A percentile compares a stretch with the other conserved stretches of the same genome.
Evolutionary conservation across 2,888 invertebrate species (phyloP).

Genomic region (Escarpia spicata): DNA sequence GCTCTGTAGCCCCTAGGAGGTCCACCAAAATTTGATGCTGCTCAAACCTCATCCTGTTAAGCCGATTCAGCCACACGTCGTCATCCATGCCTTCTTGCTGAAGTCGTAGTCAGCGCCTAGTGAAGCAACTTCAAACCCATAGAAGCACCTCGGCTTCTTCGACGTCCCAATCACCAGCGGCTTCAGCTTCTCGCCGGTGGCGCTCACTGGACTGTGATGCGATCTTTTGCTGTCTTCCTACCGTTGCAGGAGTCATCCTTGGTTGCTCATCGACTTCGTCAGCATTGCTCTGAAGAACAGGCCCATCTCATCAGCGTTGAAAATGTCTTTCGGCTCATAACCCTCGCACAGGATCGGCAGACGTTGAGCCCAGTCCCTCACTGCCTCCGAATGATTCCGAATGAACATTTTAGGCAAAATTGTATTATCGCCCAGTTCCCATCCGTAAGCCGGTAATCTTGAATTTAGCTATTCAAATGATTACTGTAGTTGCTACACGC

Average conservation of each 20-base stretch:
- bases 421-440: no score
- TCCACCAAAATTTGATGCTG: conserved; percentile 14
- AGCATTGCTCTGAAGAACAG: conserved; percentile 40
- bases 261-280: conserved; percentile 36
- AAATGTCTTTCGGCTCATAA: conserved; percentile 35
- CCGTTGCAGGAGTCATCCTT: conserved; percentile 34
- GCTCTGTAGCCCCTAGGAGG: no score
- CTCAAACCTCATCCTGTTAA: conserved; percentile 8
- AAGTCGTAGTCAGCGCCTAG: not conserved
- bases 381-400: no score
- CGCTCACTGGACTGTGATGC: conserved; percentile 42
- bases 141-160: conserved; percentile 31
- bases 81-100: conserved; percentile 17
- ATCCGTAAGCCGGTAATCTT: no score
- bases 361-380: not conserved
- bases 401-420: no score
- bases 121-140: conserved; percentile 20
- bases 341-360: conserved; percentile 23
- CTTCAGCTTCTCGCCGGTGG: conserved; percentile 42
- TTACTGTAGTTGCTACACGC: no score
- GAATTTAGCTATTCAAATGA: no score
- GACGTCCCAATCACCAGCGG: conserved; percentile 32
- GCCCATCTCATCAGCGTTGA: conserved; percentile 46
- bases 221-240: conserved; percentile 39
- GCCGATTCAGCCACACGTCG: not conserved